Percentiles rank a stretch among this genome's conserved stretches.
Conservation (phyloP, 1,140 invertebrate species). For the Thrips palmi region DNA sequence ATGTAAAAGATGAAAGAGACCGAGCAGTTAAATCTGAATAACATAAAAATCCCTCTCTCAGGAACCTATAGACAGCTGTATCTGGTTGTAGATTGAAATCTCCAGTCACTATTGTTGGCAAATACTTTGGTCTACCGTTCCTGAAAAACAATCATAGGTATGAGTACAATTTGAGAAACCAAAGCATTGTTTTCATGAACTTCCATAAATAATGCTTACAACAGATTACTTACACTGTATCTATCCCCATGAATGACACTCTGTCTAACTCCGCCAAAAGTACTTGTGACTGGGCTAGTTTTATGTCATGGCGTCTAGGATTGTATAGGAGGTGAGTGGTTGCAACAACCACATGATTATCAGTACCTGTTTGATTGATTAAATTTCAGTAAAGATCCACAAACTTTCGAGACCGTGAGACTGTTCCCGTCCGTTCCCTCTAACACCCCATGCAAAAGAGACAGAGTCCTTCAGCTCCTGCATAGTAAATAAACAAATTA, state of each 20-base stretch:
- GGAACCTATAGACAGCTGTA: slow-evolving; percentile 37
- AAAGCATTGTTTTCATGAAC: not conserved
- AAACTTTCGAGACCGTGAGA: no score
- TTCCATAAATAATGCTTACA: not conserved
- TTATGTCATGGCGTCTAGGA: slow-evolving; percentile 67
- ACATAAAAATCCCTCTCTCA: not conserved
- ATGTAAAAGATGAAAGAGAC: no score
- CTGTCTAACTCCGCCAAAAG: slow-evolving; percentile 67
- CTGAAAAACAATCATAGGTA: slow-evolving; percentile 15
- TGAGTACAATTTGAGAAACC: slow-evolving; percentile 1
- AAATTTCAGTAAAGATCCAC: no score
- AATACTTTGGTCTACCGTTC: slow-evolving; percentile 26
- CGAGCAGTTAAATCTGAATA: not conserved
- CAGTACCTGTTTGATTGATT: no score
- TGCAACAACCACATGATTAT: slow-evolving; percentile 48
- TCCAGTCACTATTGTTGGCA: slow-evolving; percentile 69
- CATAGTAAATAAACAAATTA: slow-evolving; percentile 5
- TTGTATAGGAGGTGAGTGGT: slow-evolving; percentile 94
- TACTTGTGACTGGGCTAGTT: slow-evolving; percentile 65
- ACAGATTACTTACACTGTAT: slow-evolving; percentile 1
- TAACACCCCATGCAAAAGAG: not conserved
- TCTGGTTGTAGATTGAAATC: slow-evolving; percentile 72
- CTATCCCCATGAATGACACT: slow-evolving; percentile 37
- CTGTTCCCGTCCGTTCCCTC: no score
- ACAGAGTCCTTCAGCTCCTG: not conserved